Evolutionary conservation across 2,888 invertebrate species (phyloP), one percentile per base, ranked within the genome.

Genomic region (Danaus chrysippus): DNA sequence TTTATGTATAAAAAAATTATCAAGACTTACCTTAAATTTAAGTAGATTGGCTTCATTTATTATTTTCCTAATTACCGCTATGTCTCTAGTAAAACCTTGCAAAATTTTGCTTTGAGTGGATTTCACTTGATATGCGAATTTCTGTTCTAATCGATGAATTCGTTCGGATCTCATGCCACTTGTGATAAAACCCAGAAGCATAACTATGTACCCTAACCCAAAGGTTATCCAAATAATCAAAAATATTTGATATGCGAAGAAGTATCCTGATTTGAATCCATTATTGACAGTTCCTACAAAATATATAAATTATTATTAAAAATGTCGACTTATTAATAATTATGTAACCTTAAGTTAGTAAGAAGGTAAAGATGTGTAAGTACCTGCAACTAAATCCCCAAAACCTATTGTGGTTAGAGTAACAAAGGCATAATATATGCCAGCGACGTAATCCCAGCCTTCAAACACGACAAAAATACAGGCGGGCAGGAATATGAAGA

Each of bases 321-420:
- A 17, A 9, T 17, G 11, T 11, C 17, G 10, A 10, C 10, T 49
- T 10, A 17, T 8, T 49, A 11, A 49, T 17, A 49, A 3, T 46
- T n/a, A n/a, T 34, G 23, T 5, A 3, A 34, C 23, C 23, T 34
- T 34, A 34, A 34, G 23, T 34, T 34, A 6, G 23, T 34, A 34
- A 34, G 23, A 17, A 49, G 9, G 0, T 13, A n/a, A 46, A 10
- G 10, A 13, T 10, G 0, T 13, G 13, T 5, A 3, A 63, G 75
- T 86, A 96, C 96, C 96, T 82, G 97, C 97, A 42, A 98, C 97
- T 76, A 94, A 94, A 82, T 98, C 98, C n/a, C 98, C 98, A 82
- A 97, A 98, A 46, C 97, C 97, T 69, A 98, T 97, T 3, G 97
- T 97, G 2, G 96, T 95, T 11, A 96, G 92, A 0, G 96, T 96